Conservation (phyloP, 2,797 vertebrate genomes). For the Mormyrus hasselquistii region DNA sequence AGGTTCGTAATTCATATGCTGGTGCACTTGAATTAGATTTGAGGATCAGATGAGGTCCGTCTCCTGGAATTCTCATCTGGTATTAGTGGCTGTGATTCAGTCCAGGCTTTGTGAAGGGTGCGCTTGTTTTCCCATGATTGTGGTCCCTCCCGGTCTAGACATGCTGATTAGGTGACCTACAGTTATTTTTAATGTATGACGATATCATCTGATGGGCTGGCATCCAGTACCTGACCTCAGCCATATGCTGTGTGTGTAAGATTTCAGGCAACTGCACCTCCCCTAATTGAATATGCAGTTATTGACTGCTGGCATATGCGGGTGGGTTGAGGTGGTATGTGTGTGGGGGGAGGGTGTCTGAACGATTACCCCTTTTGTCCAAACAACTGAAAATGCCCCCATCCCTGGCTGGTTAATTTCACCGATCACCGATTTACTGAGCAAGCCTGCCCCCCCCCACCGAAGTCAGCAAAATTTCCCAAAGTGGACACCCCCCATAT, state of each 20-base stretch:
- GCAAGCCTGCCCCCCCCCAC: background rate
- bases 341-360: background rate
- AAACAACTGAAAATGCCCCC: background rate
- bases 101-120: background rate
- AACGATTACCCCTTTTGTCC: background rate
- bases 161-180: background rate
- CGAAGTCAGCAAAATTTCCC: background rate
- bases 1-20: background rate
- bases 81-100: background rate
- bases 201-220: background rate
- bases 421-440: background rate
- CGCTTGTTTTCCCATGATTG: background rate
- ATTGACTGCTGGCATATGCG: background rate
- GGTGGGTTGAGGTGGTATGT: background rate
- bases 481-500: background rate
- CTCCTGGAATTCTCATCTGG: background rate
- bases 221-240: background rate
- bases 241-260: background rate
- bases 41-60: background rate
- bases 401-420: background rate
- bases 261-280: background rate
- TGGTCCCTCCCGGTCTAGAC: background rate
- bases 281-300: background rate
- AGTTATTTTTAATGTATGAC: background rate
- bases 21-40: background rate